Conservation (phyloP, 2,797 vertebrate genomes). For the Sylvia borin region DNA sequence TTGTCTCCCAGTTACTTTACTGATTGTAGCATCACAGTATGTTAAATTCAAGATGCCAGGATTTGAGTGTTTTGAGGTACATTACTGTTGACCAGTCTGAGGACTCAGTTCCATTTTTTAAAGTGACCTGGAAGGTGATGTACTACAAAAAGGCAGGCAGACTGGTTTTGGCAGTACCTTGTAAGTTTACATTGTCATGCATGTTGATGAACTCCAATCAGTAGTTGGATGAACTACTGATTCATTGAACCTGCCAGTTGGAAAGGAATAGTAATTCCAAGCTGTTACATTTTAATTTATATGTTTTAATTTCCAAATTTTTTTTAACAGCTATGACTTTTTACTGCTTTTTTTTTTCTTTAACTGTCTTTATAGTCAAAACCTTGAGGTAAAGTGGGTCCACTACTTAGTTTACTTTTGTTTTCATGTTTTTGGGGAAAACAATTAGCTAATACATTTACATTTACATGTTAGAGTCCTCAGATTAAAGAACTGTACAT, state of each 20-base stretch:
- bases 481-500: neutral
- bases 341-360: neutral
- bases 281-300: neutral
- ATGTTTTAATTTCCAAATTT: neutral
- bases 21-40: neutral
- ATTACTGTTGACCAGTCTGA: neutral
- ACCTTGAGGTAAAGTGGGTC: neutral
- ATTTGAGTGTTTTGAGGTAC: neutral
- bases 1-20: neutral
- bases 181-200: neutral
- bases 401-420: constrained; percentile 6
- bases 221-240: neutral
- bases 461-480: neutral
- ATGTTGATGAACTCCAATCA: too few relatives aligned
- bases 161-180: neutral
- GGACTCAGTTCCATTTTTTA: neutral
- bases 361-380: neutral
- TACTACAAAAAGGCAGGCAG: neutral
- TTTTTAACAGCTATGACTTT: neutral
- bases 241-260: neutral
- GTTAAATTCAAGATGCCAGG: neutral
- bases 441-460: neutral
- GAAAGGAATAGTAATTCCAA: neutral
- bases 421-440: neutral
- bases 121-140: neutral